Percentiles rank a stretch among this genome's conserved stretches.
Evolutionary conservation across 2,888 invertebrate species (phyloP).

Genomic region (Monoplex corrugatus): DNA sequence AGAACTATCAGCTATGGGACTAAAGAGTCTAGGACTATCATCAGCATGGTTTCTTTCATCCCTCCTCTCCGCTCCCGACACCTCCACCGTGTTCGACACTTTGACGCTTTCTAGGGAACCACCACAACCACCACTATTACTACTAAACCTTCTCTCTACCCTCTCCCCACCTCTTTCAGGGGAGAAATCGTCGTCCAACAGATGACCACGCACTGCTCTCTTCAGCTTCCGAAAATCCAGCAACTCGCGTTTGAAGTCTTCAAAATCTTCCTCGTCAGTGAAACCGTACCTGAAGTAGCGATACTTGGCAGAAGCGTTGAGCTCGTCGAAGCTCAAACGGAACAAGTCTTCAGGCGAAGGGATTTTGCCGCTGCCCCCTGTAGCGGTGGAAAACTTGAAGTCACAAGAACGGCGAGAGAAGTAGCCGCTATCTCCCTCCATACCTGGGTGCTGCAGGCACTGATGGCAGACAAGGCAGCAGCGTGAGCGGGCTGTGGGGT

Average conservation of each 20-base stretch:
- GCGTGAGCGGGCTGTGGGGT: not conserved
- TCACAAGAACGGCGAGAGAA: conserved; percentile 53
- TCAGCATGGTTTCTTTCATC: not conserved
- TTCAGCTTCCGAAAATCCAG: conserved; percentile 63
- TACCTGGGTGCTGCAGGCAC: conserved; percentile 34
- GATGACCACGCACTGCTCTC: conserved; percentile 39
- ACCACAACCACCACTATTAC: not conserved
- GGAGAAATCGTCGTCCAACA: not conserved
- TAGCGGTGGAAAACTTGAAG: conserved; percentile 44
- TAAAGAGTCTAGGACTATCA: not conserved
- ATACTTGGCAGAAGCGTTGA: conserved; percentile 63
- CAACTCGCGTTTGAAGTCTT: conserved; percentile 76
- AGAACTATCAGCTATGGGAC: too few relatives aligned
- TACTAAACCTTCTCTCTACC: not conserved
- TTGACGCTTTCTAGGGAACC: not conserved
- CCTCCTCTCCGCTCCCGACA: not conserved
- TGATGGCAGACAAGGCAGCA: not conserved
- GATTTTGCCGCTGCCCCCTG: conserved; percentile 21
- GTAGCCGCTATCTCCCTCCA: conserved; percentile 61
- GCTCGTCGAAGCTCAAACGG: conserved; percentile 61
- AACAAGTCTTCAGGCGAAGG: conserved; percentile 56
- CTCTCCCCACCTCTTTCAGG: not conserved
- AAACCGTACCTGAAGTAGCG: conserved; percentile 71
- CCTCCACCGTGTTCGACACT: not conserved
- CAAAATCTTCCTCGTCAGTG: conserved; percentile 74